Evolutionary conservation across 2,888 invertebrate genomes (phyloP).

Genomic region (Mellilla xanthometata): DNA sequence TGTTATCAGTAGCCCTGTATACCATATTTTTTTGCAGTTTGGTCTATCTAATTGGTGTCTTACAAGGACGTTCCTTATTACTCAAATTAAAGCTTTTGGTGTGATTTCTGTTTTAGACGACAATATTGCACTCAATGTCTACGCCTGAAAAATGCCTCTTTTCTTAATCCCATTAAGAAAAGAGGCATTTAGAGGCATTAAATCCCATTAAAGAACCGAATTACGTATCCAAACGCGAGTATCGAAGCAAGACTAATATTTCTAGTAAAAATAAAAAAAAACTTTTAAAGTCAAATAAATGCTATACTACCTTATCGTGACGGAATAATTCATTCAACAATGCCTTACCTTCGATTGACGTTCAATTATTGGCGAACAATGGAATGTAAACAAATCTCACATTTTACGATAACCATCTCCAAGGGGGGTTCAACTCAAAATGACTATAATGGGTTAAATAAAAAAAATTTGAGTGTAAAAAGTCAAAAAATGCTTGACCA

Average conservation of each 20-base stretch:
- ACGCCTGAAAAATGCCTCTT: conserved; percentile 43
- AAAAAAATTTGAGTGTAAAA: conserved; percentile 82
- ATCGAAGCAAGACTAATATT: conserved; percentile 53
- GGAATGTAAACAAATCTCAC: conserved; percentile 75
- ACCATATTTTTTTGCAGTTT: conserved; percentile 11
- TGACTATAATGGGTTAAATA: conserved; percentile 50
- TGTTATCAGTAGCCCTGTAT: no score
- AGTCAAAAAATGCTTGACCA: conserved; percentile 84
- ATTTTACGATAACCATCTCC: conserved; percentile 57
- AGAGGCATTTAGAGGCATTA: no score
- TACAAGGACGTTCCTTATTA: conserved; percentile 36
- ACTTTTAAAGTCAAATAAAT: conserved; percentile 78
- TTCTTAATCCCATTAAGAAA: no score
- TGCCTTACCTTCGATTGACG: conserved; percentile 79
- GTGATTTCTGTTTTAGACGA: conserved; percentile 30
- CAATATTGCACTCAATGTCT: conserved; percentile 46
- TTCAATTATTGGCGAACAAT: conserved; percentile 65
- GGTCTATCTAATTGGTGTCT: conserved; percentile 38
- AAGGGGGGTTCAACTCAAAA: conserved; percentile 63
- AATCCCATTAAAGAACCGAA: conserved; percentile 32
- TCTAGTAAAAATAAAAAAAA: conserved; percentile 40
- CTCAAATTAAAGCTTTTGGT: conserved; percentile 58
- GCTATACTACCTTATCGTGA: conserved; percentile 80
- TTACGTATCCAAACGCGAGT: conserved; percentile 42
- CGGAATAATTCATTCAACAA: conserved; percentile 64